Base-by-base conservation (phyloP, 1,140 invertebrate genomes). In the Drosophila oshimai region DNA sequence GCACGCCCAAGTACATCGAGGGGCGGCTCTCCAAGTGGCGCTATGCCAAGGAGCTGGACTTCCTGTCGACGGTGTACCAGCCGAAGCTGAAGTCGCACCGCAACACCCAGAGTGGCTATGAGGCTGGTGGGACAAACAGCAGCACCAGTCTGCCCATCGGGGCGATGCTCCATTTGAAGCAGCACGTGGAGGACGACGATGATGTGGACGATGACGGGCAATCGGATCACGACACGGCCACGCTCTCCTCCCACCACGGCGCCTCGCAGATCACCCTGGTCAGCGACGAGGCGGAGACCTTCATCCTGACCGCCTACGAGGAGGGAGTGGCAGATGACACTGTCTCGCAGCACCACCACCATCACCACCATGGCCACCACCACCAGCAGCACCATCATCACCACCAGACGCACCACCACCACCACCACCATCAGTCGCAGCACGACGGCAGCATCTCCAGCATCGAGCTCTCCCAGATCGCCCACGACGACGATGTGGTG, bases 1-100 rank as follows among this genome's bases (percentile, higher is more conserved):
- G 89, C n/a, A 89, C 89, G 20, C 81, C 81, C 15, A 90, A 90
- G 47, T 75, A 71, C 36, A 79, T 89, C 12, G 89, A 90, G 53
- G 89, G 89, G 0, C 62, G 83, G 2, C 33, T 90, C 10, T 90
- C 89, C 9, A 90, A 90, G 42, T 90, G 89, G 89, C 89, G 89
- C 0, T 90, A 90, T 34, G 89, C 89, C 24, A 90, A 89, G 33
- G 86, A 87, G 28, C 44, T 90, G 39, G 86, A 90, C 17, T 90
- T 90, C 24, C 62, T 90, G 0, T 90, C 89, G 13, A 88, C 67
- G 36, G 78, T 90, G 0, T 90, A 90, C 58, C 89, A 90, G 47
- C 89, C 89, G 1, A 90, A 90, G 20, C 15, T 90, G 13, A 90
- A 90, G 62, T 86, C 89, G 5, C 81, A 90, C 13, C 86, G 89